These are phyloP conservation scores for Megalonaias nervosa DNA, from an alignment of 1,140 invertebrate species.

Conservation along the genomic window DNA sequence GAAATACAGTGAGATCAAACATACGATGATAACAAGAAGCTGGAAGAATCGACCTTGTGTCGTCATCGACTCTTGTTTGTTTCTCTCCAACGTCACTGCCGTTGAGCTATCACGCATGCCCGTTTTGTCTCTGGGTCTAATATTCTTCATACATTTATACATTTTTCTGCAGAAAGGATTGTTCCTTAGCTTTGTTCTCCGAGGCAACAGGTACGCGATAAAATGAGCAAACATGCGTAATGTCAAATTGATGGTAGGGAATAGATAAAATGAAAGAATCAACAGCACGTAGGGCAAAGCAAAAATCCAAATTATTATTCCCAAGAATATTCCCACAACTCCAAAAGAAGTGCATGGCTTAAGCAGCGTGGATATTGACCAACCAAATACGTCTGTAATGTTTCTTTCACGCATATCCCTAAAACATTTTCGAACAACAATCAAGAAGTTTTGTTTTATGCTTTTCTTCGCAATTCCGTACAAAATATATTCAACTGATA, in stretches of 20 bases:
- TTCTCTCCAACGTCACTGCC: slow-evolving; percentile 8
- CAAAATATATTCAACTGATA: slow-evolving; percentile 9
- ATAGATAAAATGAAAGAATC: slow-evolving; percentile 21
- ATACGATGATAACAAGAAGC: slow-evolving; percentile 27
- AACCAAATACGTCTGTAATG: slow-evolving; percentile 9
- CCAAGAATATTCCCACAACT: slow-evolving; percentile 23
- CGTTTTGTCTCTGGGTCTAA: not conserved
- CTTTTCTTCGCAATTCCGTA: slow-evolving; percentile 10
- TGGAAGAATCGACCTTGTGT: slow-evolving; percentile 6
- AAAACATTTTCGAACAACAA: slow-evolving; percentile 23
- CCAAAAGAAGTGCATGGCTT: slow-evolving; percentile 26
- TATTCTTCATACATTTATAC: not conserved
- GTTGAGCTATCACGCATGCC: not conserved
- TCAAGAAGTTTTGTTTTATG: slow-evolving; percentile 12
- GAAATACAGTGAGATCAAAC: slow-evolving; percentile 40
- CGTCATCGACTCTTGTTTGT: not conserved
- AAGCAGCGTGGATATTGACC: not conserved
- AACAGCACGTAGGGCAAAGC: slow-evolving; percentile 13
- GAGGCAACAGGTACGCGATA: slow-evolving; percentile 12
- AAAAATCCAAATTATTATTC: slow-evolving; percentile 13
- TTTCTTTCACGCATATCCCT: slow-evolving; percentile 24
- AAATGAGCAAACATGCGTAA: slow-evolving; percentile 23
- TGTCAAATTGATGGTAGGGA: slow-evolving; percentile 27
- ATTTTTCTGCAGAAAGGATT: not conserved
- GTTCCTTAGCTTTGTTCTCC: not conserved